Percentiles rank a stretch among this genome's conserved stretches.
phyloP scores from a whole-genome alignment of 2,888 invertebrate species.

The Parochlus steinenii region DNA sequence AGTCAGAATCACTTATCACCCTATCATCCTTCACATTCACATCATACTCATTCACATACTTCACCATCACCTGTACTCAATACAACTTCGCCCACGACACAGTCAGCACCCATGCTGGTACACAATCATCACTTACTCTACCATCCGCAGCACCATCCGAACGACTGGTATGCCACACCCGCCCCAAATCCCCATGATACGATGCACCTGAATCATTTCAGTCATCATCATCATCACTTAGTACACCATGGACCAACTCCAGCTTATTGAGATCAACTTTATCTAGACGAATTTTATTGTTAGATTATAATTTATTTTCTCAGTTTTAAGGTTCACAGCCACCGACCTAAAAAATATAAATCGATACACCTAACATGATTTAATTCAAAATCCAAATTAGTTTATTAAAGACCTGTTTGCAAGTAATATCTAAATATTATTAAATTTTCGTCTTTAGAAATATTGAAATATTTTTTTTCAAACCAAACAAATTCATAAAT shows the following conservation, averaged over 20 bases:
- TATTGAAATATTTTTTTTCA: too few species aligned
- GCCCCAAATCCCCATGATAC: constrained; percentile 28
- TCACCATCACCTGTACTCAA: constrained; percentile 9
- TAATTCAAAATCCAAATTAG: too few species aligned
- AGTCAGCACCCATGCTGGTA: constrained; percentile 6
- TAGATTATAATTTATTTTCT: neutral
- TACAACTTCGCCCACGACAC: constrained; percentile 5
- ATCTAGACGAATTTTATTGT: constrained; percentile 11
- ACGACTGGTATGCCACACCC: constrained; percentile 29
- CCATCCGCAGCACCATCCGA: constrained; percentile 9
- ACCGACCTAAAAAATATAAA: too few species aligned
- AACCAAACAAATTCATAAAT: too few species aligned
- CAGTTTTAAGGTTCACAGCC: neutral
- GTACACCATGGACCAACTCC: constrained; percentile 57
- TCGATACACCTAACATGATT: too few species aligned
- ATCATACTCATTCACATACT: constrained; percentile 20
- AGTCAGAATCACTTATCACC: constrained; percentile 24
- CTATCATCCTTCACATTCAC: constrained; percentile 29
- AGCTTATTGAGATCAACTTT: constrained; percentile 42
- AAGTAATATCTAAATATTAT: too few species aligned
- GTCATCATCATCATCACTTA: constrained; percentile 46
- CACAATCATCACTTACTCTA: constrained; percentile 7
- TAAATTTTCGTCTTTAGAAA: too few species aligned
- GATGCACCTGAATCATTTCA: constrained; percentile 32
- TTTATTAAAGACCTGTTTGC: too few species aligned